Conservation (phyloP, 2,113 vertebrate species). For the Burhinus bistriatus region DNA sequence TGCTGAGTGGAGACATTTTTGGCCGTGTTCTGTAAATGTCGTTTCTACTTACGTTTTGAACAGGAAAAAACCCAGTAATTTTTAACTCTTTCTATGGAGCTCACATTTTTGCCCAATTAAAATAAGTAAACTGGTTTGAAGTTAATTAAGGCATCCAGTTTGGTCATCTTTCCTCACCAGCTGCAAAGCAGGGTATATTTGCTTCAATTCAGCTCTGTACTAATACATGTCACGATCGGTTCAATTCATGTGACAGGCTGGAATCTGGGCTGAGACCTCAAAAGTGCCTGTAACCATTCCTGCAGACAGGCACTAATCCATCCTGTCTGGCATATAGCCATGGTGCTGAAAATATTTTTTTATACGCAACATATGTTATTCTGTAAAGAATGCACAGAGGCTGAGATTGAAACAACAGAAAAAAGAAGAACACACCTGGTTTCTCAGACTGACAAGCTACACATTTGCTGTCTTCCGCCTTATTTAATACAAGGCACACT, state of each 20-base stretch:
- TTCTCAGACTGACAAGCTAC: constrained; percentile 86
- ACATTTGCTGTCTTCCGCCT: constrained; percentile 85
- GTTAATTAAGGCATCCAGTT: not conserved
- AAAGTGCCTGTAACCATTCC: not conserved
- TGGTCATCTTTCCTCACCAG: not conserved
- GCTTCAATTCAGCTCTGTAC: not conserved
- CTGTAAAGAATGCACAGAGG: not conserved
- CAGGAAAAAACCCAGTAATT: not conserved
- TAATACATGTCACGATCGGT: not conserved
- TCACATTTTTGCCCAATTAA: not conserved
- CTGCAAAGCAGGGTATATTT: not conserved
- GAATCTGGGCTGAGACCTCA: not conserved
- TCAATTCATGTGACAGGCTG: not conserved
- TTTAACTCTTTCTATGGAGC: not conserved
- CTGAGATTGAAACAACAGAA: not conserved
- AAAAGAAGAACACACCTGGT: constrained; percentile 73
- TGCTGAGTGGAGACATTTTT: not conserved
- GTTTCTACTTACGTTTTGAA: not conserved
- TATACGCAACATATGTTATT: not conserved
- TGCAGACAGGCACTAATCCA: not conserved
- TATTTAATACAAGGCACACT: constrained; percentile 86
- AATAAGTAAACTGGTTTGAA: not conserved
- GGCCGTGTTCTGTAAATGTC: not conserved
- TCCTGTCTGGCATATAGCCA: not conserved
- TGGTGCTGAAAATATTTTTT: not conserved